Conservation (phyloP, 2,113 vertebrate genomes). For the Zeus faber region DNA sequence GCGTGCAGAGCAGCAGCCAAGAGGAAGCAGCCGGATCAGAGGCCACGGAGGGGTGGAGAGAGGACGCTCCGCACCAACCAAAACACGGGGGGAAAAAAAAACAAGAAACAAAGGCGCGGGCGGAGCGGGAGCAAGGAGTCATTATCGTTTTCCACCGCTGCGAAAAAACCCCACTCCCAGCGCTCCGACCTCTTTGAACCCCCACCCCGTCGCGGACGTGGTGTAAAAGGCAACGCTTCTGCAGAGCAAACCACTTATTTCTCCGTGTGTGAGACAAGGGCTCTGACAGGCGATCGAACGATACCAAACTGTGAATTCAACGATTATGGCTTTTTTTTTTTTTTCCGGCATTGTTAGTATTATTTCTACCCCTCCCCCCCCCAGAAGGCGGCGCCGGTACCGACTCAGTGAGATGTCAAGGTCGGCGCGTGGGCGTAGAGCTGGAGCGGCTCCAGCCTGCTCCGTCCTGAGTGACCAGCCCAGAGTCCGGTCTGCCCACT, state of each 20-base stretch:
- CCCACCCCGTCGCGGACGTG: no score
- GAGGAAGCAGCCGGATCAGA: slow-evolving; percentile 69
- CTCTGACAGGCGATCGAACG: no score
- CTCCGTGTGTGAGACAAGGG: no score
- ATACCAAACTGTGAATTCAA: no score
- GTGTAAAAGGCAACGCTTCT: no score
- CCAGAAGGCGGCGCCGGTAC: slow-evolving; percentile 15
- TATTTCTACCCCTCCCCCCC: background rate
- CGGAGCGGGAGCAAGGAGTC: no score
- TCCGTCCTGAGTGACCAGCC: slow-evolving; percentile 33
- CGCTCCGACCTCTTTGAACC: no score
- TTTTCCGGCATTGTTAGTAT: no score
- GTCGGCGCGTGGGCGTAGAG: slow-evolving; percentile 58
- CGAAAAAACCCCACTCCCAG: no score
- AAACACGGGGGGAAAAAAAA: slow-evolving; percentile 48
- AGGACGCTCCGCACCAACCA: slow-evolving; percentile 41
- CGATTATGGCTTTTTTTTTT: no score
- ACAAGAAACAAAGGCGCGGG: slow-evolving; percentile 18
- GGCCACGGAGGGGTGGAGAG: slow-evolving; percentile 47
- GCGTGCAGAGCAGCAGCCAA: slow-evolving; percentile 60
- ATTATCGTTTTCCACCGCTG: no score
- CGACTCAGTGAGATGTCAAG: slow-evolving; percentile 41
- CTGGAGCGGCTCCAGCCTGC: slow-evolving; percentile 41
- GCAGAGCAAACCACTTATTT: no score
- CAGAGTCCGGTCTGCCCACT: slow-evolving; percentile 51